Conservation (phyloP, 2,888 invertebrate species). For the Troilus luridus region DNA sequence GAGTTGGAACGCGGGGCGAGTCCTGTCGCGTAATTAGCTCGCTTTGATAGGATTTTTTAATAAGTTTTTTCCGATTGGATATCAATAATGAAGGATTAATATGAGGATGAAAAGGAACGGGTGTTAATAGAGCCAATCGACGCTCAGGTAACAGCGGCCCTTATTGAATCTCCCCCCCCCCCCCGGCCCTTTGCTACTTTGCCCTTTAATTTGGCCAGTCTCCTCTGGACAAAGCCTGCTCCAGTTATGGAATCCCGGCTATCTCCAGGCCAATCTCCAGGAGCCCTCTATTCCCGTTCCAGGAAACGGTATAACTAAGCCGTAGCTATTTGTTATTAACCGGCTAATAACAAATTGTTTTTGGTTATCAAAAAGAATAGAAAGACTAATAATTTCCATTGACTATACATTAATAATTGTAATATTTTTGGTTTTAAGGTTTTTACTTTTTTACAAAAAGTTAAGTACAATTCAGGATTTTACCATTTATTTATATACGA, state of each 20-base stretch:
- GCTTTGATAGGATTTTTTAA: conserved; percentile 58
- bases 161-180: conserved; percentile 43
- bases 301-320: neutral
- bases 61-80: conserved; percentile 58
- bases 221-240: conserved; percentile 36
- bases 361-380: neutral
- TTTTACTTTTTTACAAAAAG: too few species aligned
- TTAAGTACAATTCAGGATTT: too few species aligned
- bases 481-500: too few species aligned
- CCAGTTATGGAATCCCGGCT: conserved; percentile 57
- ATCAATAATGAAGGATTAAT: conserved; percentile 59
- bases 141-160: neutral
- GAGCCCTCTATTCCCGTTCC: neutral
- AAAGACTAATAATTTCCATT: too few species aligned
- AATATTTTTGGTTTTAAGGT: too few species aligned
- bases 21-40: conserved; percentile 53
- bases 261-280: conserved; percentile 46
- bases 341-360: too few species aligned
- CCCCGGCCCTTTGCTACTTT: conserved; percentile 23
- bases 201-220: conserved; percentile 54
- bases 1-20: neutral
- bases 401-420: too few species aligned
- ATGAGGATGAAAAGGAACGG: conserved; percentile 37
- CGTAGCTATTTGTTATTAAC: neutral
- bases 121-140: conserved; percentile 53